Evolutionary conservation across 2,888 invertebrate species (phyloP).

Genomic region (Acrocera orbiculus): DNA sequence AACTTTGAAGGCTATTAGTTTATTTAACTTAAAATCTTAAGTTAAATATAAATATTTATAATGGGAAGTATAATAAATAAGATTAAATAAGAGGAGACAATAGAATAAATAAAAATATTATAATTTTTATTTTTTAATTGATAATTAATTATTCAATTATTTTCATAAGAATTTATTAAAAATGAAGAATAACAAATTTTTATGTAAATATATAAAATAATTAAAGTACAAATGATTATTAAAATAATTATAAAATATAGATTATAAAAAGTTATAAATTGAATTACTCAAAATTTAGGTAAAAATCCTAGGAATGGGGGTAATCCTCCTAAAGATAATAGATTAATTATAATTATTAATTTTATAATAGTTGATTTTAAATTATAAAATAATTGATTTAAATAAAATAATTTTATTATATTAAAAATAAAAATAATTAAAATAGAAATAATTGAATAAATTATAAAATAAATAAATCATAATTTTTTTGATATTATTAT

Average conservation of each 20-base stretch:
- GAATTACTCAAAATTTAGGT: constrained; percentile 41
- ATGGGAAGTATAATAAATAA: constrained; percentile 19
- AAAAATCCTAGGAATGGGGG: constrained; percentile 44
- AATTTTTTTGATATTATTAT: constrained; percentile 33
- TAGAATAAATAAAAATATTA: no score
- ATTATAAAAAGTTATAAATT: constrained; percentile 33
- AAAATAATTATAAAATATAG: constrained; percentile 31
- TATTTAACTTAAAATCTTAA: constrained; percentile 41
- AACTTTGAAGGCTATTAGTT: constrained; percentile 48
- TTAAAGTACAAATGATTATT: constrained; percentile 36
- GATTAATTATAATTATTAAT: constrained; percentile 35
- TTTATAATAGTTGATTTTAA: constrained; percentile 30
- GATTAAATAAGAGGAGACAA: no score
- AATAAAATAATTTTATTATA: constrained; percentile 33
- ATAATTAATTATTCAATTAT: constrained; percentile 31
- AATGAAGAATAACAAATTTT: constrained; percentile 34
- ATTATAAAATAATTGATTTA: constrained; percentile 35
- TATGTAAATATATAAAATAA: constrained; percentile 38
- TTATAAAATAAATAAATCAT: constrained; percentile 33
- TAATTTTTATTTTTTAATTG: no score
- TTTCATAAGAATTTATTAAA: constrained; percentile 34
- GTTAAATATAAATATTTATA: constrained; percentile 16
- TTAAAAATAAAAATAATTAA: constrained; percentile 34
- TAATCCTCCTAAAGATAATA: constrained; percentile 39
- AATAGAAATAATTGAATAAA: constrained; percentile 33